Base-by-base conservation (phyloP, 1,140 invertebrate species). In the Hylaeus anthracinus region DNA sequence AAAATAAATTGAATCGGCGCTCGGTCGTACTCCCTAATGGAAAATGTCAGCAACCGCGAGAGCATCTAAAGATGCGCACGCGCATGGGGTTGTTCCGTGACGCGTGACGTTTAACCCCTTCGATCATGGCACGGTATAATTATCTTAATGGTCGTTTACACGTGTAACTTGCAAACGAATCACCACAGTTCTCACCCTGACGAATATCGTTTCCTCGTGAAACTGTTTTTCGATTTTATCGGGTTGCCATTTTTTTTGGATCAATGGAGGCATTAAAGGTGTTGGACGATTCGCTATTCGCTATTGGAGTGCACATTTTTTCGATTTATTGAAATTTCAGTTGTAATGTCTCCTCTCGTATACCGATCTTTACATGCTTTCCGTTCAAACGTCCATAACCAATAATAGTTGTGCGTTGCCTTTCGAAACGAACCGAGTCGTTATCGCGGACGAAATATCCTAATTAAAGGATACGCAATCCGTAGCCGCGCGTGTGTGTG, bases 1-100 rank as follows among this genome's bases (percentile, higher is more conserved):
- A 87, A 87, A 87, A 85, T 87, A 87, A 84, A 87, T 87, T 77
- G 74, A 84, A 75, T 26, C 70, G 76, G 48, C 37, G 48, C 43
- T 41, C 41, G 39, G 5, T 39, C 56, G 39, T 73, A 37, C 14
- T 67, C n/a, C 55, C 26, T 8, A 14, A 43, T 15, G 43, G 51
- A 80, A 53, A 61, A 61, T 26, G 43, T 45, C 6, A 26, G 26
- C 26, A 14, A 8, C 26, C 39, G n/a, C 51, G 14, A 10, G 26
- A 15, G 3, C 0, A 14, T 51, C 39, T 74, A 8, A 43, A 64
- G 60, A 64, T 39, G 43, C 15, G 48, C 61, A 5, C 55, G 48
- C n/a, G 58, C 15, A 26, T 9, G 14, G 77, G 58, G 39, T 67
- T 48, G 77, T 56, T 72, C 26, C 76, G 60, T 56, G 69, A 72